These are phyloP conservation scores for Prionace glauca DNA, from an alignment of 2,797 vertebrate species.

Conservation along the genomic window DNA sequence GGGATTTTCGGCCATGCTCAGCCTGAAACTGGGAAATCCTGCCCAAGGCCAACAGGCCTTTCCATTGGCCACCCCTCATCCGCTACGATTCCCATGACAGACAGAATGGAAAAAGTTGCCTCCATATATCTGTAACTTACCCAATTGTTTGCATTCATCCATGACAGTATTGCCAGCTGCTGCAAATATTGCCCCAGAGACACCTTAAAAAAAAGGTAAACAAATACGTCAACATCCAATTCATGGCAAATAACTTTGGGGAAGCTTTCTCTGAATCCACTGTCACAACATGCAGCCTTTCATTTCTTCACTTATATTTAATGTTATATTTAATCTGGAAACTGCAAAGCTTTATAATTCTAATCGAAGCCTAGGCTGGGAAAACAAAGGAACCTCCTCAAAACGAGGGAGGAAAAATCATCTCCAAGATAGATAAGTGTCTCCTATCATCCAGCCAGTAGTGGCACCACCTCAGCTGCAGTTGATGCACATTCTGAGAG, in stretches of 20 bases:
- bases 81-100: too few species aligned
- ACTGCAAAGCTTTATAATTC: not conserved
- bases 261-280: not conserved
- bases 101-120: too few species aligned
- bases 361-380: not conserved
- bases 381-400: not conserved
- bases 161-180: slow-evolving; percentile 48
- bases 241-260: not conserved
- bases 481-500: not conserved
- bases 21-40: too few species aligned
- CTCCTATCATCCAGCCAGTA: not conserved
- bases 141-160: slow-evolving; percentile 45
- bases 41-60: too few species aligned
- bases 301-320: not conserved
- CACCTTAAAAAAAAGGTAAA: slow-evolving; percentile 44
- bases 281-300: not conserved
- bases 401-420: not conserved
- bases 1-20: too few species aligned
- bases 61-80: too few species aligned
- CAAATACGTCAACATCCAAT: not conserved
- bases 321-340: not conserved
- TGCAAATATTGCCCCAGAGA: slow-evolving; percentile 50
- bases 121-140: slow-evolving; percentile 42
- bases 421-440: not conserved
- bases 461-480: not conserved